A percentile compares a stretch with the other conserved stretches of the same genome.
These are phyloP conservation scores for Rhinolophus ferrumequinum DNA, from an alignment of 2,113 vertebrate species.

Conservation along the genomic window DNA sequence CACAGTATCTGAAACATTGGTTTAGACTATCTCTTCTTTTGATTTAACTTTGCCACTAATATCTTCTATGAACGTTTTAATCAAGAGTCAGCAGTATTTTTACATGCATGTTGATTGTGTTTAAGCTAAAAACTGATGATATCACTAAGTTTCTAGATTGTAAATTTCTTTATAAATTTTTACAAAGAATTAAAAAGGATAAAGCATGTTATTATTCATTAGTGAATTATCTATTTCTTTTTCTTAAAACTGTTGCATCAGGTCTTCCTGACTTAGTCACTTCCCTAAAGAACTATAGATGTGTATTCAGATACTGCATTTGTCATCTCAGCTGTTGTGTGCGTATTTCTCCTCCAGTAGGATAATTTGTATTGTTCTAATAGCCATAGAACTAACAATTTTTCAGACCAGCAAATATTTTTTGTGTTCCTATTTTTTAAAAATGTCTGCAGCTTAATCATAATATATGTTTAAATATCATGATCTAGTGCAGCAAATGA, in stretches of 20 bases:
- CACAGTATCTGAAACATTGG: background rate
- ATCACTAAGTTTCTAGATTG: background rate
- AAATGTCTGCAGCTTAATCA: background rate
- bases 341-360: background rate
- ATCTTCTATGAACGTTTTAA: background rate
- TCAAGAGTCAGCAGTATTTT: background rate
- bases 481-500: background rate
- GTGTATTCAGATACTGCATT: background rate
- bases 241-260: background rate
- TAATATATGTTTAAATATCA: constrained; percentile 14
- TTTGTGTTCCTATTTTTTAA: background rate
- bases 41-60: background rate
- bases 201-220: background rate
- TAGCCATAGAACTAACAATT: background rate
- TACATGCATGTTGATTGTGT: background rate
- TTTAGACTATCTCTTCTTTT: background rate
- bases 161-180: background rate
- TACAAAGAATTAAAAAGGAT: background rate
- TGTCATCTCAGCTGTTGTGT: background rate
- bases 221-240: background rate
- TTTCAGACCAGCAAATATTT: background rate
- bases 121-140: background rate
- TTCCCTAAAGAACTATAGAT: background rate
- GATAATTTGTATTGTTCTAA: background rate
- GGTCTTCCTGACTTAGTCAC: background rate